These are phyloP conservation scores for Plumapathes pennacea DNA, from an alignment of 92 coral and sea anemone species.

Conservation along the genomic window DNA sequence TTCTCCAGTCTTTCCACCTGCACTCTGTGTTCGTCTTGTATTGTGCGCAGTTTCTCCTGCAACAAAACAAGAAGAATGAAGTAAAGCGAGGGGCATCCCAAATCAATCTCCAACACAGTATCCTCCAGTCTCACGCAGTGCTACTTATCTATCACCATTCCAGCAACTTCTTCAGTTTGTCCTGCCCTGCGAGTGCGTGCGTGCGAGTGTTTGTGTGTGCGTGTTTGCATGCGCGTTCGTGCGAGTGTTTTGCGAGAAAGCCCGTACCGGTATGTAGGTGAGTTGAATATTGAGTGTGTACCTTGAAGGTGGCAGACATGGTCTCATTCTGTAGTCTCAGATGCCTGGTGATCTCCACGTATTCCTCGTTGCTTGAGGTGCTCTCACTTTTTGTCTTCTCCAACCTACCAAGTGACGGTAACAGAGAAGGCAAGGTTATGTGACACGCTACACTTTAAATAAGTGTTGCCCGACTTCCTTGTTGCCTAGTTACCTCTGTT, in stretches of 20 bases:
- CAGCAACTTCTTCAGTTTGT: no score
- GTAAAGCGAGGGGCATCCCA: neutral
- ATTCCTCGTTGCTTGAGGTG: constrained; percentile 68
- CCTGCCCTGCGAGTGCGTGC: no score
- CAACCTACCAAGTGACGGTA: constrained; percentile 33
- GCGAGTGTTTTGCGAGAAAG: no score
- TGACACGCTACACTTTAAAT: neutral
- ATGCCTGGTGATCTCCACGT: constrained; percentile 73
- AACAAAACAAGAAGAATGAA: neutral
- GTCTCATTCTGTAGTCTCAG: constrained; percentile 88
- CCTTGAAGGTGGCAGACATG: constrained; percentile 85
- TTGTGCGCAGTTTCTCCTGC: constrained; percentile 73
- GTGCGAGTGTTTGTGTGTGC: no score
- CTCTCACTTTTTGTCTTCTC: constrained; percentile 74
- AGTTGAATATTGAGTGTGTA: no score
- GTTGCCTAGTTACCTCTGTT: constrained; percentile 57
- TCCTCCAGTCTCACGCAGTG: no score
- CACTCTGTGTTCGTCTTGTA: constrained; percentile 73
- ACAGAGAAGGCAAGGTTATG: neutral
- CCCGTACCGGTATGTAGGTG: no score
- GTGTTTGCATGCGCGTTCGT: no score
- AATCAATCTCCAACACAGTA: no score
- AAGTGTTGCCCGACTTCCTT: neutral
- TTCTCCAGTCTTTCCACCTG: constrained; percentile 67
- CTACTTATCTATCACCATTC: no score